Conservation (phyloP, 2,888 invertebrate species). For the Fabriciana adippe region DNA sequence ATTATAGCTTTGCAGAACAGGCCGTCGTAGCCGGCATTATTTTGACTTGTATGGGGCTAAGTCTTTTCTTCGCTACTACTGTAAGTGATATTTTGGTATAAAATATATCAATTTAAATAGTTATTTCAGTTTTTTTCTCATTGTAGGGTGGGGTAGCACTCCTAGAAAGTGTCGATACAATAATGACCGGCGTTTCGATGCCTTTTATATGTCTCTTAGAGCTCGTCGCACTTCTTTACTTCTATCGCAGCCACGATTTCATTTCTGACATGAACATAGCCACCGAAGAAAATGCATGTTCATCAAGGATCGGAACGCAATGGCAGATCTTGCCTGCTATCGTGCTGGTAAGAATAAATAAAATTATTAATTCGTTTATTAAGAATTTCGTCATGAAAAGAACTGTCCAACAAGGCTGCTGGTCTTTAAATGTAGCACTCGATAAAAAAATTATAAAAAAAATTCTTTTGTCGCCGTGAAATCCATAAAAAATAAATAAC, state of each 20-base stretch:
- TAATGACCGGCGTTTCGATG: slow-evolving; percentile 59
- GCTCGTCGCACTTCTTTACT: slow-evolving; percentile 58
- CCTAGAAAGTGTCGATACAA: slow-evolving; percentile 62
- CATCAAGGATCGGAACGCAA: slow-evolving; percentile 57
- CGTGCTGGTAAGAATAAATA: slow-evolving; percentile 50
- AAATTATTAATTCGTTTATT: neutral
- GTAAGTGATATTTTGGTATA: slow-evolving; percentile 48
- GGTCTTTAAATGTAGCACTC: no score
- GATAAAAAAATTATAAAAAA: no score
- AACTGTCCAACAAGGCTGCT: no score
- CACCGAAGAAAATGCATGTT: slow-evolving; percentile 67
- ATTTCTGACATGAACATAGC: slow-evolving; percentile 67
- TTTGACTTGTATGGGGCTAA: slow-evolving; percentile 58
- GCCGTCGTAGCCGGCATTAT: slow-evolving; percentile 57
- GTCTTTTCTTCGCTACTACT: slow-evolving; percentile 58
- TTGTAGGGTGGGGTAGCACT: slow-evolving; percentile 63
- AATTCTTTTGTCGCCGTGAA: no score
- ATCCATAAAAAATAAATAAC: no score
- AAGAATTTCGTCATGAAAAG: no score
- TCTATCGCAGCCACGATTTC: slow-evolving; percentile 67
- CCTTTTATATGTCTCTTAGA: slow-evolving; percentile 61
- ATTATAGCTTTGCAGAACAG: slow-evolving; percentile 67
- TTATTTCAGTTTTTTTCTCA: neutral
- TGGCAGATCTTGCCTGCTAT: slow-evolving; percentile 66
- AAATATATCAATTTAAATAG: neutral